These are phyloP conservation scores for Chaenocephalus aceratus DNA, from an alignment of 2,113 vertebrate genomes.

Conservation along the genomic window DNA sequence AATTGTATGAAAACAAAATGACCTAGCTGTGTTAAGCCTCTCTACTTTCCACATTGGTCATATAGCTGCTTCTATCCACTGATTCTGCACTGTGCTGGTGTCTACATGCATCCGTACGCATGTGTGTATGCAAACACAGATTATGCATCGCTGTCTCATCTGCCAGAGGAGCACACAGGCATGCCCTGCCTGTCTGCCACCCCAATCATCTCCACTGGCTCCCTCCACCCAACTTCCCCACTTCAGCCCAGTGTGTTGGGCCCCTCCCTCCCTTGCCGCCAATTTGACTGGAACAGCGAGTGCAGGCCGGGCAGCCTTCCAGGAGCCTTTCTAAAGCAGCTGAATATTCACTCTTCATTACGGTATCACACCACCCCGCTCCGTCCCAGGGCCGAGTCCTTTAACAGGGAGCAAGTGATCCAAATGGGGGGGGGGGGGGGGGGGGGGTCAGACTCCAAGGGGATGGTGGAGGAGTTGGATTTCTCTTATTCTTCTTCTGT, in stretches of 20 bases:
- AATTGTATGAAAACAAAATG: no score
- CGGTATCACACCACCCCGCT: slow-evolving; percentile 77
- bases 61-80: background rate
- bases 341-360: slow-evolving; percentile 90
- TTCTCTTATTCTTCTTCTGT: slow-evolving; percentile 11
- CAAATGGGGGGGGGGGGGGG: slow-evolving; percentile 43
- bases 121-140: slow-evolving; percentile 16
- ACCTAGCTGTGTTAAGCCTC: no score
- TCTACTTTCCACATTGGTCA: background rate
- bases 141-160: slow-evolving; percentile 26
- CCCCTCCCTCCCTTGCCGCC: slow-evolving; percentile 71
- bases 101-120: background rate
- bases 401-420: slow-evolving; percentile 79
- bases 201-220: slow-evolving; percentile 40
- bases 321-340: slow-evolving; percentile 82
- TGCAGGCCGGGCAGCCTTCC: slow-evolving; percentile 79
- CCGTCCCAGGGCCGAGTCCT: slow-evolving; percentile 71
- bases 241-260: slow-evolving; percentile 10
- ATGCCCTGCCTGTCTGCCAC: slow-evolving; percentile 29
- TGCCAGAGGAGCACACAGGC: slow-evolving; percentile 16
- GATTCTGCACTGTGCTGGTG: background rate
- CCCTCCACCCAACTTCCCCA: slow-evolving; percentile 24
- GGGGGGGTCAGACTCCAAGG: slow-evolving; percentile 18
- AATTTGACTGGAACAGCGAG: slow-evolving; percentile 81
- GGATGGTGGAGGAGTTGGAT: slow-evolving; percentile 45